Evolutionary conservation across 2,113 vertebrate genomes (phyloP).

Genomic region (Corythoichthys haematopterus): DNA sequence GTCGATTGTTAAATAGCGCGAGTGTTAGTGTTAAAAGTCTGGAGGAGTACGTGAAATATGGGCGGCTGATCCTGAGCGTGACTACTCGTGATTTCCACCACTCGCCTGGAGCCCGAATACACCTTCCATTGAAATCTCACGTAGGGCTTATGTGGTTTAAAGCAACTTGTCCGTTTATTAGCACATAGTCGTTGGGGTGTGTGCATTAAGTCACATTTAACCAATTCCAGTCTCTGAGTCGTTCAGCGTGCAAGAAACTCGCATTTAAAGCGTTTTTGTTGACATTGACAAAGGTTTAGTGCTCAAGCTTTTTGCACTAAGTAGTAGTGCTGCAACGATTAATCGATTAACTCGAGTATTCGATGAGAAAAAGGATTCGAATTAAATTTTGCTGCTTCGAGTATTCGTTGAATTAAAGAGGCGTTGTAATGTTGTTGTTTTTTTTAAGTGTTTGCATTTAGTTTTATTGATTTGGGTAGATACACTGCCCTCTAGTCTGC

Average conservation of each 20-base stretch:
- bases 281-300: not conserved
- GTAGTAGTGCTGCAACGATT: too few species aligned
- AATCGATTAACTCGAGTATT: too few species aligned
- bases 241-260: not conserved
- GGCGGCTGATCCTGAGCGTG: constrained; percentile 40
- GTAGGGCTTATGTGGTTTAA: not conserved
- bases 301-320: not conserved
- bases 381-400: too few species aligned
- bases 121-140: not conserved
- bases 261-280: not conserved
- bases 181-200: not conserved
- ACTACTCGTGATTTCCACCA: constrained; percentile 56
- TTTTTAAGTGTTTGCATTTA: too few species aligned
- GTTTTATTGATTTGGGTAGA: too few species aligned
- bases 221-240: not conserved
- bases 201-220: not conserved
- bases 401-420: too few species aligned
- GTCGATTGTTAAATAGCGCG: not conserved
- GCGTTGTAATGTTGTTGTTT: too few species aligned
- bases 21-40: not conserved
- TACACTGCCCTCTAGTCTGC: too few species aligned
- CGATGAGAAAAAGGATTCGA: too few species aligned
- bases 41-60: not conserved
- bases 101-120: not conserved
- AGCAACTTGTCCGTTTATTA: not conserved